Conservation (phyloP, 2,888 invertebrate genomes). For the Cantharis nigra region DNA sequence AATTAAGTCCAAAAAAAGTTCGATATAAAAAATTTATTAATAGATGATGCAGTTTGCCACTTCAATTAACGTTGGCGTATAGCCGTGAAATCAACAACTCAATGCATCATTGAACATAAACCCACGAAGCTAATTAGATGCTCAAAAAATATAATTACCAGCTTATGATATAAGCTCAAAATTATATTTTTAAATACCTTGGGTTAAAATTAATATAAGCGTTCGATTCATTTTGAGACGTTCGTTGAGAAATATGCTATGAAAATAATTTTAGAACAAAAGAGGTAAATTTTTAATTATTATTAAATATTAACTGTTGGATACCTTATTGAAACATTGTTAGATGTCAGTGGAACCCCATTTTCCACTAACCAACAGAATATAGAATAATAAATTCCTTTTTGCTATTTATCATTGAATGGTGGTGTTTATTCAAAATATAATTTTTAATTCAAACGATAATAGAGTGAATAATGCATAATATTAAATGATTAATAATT, state of each 20-base stretch:
- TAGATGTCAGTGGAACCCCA: background rate
- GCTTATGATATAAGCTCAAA: background rate
- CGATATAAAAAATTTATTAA: background rate
- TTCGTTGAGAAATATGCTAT: too few species aligned
- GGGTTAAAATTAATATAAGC: background rate
- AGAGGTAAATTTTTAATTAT: background rate
- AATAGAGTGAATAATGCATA: too few species aligned
- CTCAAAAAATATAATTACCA: background rate
- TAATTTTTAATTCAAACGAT: background rate
- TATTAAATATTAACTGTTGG: background rate
- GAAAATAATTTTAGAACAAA: background rate
- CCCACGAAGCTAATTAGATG: slow-evolving; percentile 3
- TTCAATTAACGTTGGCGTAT: slow-evolving; percentile 3
- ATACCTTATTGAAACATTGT: background rate
- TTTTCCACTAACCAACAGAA: background rate
- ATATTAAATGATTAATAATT: background rate
- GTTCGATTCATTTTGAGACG: background rate
- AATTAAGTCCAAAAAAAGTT: background rate
- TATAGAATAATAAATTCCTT: background rate
- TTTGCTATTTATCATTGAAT: background rate
- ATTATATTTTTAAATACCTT: background rate
- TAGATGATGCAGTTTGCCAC: background rate
- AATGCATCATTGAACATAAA: slow-evolving; percentile 1
- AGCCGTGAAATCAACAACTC: background rate
- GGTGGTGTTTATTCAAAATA: background rate